Percentiles rank a stretch among this genome's conserved stretches.
These are phyloP conservation scores for Brotula barbata DNA, from an alignment of 2,797 vertebrate species.

Conservation along the genomic window DNA sequence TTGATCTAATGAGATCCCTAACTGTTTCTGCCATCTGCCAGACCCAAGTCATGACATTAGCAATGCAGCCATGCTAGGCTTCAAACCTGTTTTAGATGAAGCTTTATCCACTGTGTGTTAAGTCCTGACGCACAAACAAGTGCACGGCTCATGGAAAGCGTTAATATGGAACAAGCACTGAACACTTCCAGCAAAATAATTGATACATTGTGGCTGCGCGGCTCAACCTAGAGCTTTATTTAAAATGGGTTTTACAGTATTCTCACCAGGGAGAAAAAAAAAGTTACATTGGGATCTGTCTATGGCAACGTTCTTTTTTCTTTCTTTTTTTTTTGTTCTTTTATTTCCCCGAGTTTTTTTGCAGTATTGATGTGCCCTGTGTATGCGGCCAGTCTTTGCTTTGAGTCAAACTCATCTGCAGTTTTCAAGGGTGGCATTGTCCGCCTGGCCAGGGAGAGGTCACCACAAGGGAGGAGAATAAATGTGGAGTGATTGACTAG, in stretches of 20 bases:
- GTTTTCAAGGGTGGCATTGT: constrained; percentile 69
- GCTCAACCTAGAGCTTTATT: constrained; percentile 8
- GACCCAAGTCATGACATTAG: constrained; percentile 83
- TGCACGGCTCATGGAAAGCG: constrained; percentile 1
- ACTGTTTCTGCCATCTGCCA: constrained; percentile 86
- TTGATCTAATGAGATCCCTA: constrained; percentile 86
- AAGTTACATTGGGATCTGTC: constrained; percentile 12
- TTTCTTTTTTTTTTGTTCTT: too few species aligned
- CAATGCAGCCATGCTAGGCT: constrained; percentile 76
- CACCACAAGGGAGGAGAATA: constrained; percentile 70
- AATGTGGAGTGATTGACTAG: constrained; percentile 77
- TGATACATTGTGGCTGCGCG: constrained; percentile 16
- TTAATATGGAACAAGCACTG: constrained; percentile 19
- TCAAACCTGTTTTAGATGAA: constrained; percentile 67
- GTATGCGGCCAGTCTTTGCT: constrained; percentile 52
- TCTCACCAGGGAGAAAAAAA: constrained; percentile 22
- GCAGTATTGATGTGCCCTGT: constrained; percentile 62
- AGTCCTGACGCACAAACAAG: constrained; percentile 15
- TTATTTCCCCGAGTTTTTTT: constrained; percentile 66
- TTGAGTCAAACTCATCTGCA: constrained; percentile 73
- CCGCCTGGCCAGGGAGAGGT: constrained; percentile 68
- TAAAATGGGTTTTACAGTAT: constrained; percentile 22
- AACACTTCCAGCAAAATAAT: not conserved
- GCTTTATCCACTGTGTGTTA: constrained; percentile 58
- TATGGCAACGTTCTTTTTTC: constrained; percentile 46